Conservation (phyloP, 2,888 invertebrate genomes). For the Rhynchonema sp. region DNA sequence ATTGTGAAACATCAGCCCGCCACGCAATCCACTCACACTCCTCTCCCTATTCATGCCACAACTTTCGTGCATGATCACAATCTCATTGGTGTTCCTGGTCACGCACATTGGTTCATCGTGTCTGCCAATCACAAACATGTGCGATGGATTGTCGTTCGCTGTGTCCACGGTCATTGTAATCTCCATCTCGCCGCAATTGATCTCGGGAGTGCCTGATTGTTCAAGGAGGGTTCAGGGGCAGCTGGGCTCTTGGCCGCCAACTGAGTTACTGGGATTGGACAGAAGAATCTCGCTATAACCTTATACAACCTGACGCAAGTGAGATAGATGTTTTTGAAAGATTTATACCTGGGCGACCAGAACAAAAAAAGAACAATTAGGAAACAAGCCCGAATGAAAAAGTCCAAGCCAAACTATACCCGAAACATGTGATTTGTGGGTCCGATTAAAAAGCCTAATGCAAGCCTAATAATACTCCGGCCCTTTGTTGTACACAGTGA, state of each 20-base stretch:
- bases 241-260: neutral
- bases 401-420: neutral
- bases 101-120: constrained; percentile 3
- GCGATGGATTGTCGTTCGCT: neutral
- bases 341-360: no score
- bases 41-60: constrained; percentile 3
- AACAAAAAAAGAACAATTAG: neutral
- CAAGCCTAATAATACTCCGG: neutral
- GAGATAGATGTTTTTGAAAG: no score
- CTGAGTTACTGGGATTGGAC: no score
- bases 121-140: constrained; percentile 3
- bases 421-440: neutral
- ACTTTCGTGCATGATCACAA: neutral
- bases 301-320: no score
- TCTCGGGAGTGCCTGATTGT: neutral
- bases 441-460: neutral
- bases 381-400: neutral
- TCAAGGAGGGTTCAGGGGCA: neutral
- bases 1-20: neutral
- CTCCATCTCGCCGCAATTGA: neutral
- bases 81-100: constrained; percentile 3
- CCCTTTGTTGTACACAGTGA: no score
- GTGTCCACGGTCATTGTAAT: constrained; percentile 1
- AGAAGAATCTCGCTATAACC: no score
- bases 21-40: neutral